These are phyloP conservation scores for Drosophila testacea DNA, from an alignment of 2,888 invertebrate genomes.

Conservation along the genomic window DNA sequence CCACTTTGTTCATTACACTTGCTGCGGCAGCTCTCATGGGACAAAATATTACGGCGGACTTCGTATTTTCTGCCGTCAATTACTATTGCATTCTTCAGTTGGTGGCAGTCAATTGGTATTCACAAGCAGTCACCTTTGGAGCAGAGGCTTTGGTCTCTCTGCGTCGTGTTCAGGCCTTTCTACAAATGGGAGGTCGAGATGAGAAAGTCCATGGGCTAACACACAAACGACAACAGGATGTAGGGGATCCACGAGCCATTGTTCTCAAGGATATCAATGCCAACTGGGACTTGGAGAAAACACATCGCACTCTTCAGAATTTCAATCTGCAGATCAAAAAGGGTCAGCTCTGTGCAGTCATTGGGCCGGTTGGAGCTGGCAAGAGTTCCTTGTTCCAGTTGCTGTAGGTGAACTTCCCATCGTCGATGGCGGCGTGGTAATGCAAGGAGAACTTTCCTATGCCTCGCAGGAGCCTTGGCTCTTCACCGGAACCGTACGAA, in stretches of 20 bases:
- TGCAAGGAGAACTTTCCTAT: constrained; percentile 87
- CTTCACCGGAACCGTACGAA: constrained; percentile 87
- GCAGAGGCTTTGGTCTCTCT: constrained; percentile 87
- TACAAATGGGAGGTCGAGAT: constrained; percentile 86
- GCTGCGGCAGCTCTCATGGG: constrained; percentile 91
- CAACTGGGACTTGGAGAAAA: constrained; percentile 86
- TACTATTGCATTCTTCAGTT: constrained; percentile 90
- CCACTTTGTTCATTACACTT: constrained; percentile 93
- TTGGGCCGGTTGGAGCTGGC: constrained; percentile 95
- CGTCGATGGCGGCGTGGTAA: constrained; percentile 85
- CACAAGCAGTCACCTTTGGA: constrained; percentile 86
- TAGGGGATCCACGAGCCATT: constrained; percentile 79
- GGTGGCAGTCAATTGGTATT: constrained; percentile 88
- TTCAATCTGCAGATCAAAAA: constrained; percentile 87
- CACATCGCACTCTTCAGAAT: constrained; percentile 86
- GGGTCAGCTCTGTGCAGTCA: constrained; percentile 91
- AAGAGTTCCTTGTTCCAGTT: constrained; percentile 87
- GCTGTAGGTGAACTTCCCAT: constrained; percentile 88
- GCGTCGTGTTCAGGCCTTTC: constrained; percentile 87
- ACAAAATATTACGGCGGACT: constrained; percentile 87
- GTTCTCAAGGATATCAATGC: constrained; percentile 85
- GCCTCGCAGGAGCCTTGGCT: constrained; percentile 90
- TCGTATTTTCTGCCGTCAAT: constrained; percentile 91
- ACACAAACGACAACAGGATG: constrained; percentile 71
- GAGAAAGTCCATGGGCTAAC: constrained; percentile 79